Evolutionary conservation across 2,113 vertebrate genomes (phyloP).

Genomic region (Illadopsis cleaveri): DNA sequence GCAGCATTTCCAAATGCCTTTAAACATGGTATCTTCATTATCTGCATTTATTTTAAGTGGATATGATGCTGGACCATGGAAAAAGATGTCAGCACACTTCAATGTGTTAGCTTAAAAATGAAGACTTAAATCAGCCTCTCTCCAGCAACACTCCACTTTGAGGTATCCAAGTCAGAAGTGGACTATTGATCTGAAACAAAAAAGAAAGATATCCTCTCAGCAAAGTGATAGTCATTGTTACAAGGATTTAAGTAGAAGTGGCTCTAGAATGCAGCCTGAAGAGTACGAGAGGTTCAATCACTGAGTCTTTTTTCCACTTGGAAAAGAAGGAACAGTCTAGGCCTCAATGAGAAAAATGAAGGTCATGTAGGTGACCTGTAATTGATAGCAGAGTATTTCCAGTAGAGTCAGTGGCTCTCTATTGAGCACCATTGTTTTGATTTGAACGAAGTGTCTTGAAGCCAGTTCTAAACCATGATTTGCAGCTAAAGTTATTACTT

Average conservation of each 20-base stretch:
- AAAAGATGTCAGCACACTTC: not conserved
- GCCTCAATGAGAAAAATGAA: too few relatives aligned
- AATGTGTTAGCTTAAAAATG: not conserved
- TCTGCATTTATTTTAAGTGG: not conserved
- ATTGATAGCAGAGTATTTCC: fast-evolving
- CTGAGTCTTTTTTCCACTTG: not conserved
- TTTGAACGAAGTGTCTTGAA: not conserved
- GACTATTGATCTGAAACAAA: not conserved
- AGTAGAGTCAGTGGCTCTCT: not conserved
- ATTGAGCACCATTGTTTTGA: not conserved
- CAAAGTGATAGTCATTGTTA: not conserved
- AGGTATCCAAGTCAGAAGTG: not conserved
- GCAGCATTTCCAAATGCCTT: not conserved
- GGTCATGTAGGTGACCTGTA: not conserved
- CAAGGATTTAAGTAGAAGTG: not conserved
- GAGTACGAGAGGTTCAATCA: not conserved
- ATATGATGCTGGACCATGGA: not conserved
- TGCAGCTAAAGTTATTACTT: not conserved
- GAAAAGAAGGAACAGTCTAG: not conserved
- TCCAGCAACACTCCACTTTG: not conserved
- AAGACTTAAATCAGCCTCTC: not conserved
- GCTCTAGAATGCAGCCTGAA: not conserved
- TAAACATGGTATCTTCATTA: not conserved
- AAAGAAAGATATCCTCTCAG: not conserved
- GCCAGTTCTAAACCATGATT: not conserved